Evolutionary conservation across 2,797 vertebrate genomes (phyloP).

Genomic region (Falco biarmicus): DNA sequence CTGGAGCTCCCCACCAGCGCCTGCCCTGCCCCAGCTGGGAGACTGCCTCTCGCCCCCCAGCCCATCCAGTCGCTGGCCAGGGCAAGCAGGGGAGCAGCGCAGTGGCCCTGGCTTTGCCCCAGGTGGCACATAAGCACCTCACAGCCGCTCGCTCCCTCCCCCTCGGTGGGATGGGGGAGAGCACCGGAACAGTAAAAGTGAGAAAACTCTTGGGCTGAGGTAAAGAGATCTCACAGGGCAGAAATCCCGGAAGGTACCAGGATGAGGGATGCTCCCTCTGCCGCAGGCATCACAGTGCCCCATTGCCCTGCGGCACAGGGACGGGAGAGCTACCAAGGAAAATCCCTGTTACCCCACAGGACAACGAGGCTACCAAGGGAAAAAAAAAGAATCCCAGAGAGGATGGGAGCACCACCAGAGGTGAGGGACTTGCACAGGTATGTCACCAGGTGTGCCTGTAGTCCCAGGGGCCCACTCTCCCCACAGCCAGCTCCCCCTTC

Average conservation of each 20-base stretch:
- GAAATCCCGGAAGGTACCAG: background rate
- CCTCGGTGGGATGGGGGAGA: rapidly evolving
- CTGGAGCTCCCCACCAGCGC: background rate
- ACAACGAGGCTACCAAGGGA: background rate
- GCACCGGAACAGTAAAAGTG: background rate
- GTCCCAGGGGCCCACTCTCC: background rate
- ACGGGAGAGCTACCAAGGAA: background rate
- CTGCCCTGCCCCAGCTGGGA: rapidly evolving
- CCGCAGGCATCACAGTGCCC: rapidly evolving
- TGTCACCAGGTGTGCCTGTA: rapidly evolving
- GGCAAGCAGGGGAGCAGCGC: background rate
- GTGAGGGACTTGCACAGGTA: background rate
- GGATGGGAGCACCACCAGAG: background rate
- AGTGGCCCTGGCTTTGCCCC: no score
- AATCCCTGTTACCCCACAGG: background rate
- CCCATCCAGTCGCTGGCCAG: background rate
- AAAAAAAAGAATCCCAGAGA: background rate
- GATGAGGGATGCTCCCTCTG: background rate
- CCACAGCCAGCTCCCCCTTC: background rate
- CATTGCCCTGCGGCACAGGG: background rate
- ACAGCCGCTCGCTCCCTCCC: background rate
- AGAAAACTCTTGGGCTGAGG: background rate
- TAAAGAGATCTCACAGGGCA: background rate
- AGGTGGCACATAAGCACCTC: background rate
- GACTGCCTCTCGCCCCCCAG: background rate